These are phyloP conservation scores for Mugil cephalus DNA, from an alignment of 2,113 vertebrate species.

Conservation along the genomic window DNA sequence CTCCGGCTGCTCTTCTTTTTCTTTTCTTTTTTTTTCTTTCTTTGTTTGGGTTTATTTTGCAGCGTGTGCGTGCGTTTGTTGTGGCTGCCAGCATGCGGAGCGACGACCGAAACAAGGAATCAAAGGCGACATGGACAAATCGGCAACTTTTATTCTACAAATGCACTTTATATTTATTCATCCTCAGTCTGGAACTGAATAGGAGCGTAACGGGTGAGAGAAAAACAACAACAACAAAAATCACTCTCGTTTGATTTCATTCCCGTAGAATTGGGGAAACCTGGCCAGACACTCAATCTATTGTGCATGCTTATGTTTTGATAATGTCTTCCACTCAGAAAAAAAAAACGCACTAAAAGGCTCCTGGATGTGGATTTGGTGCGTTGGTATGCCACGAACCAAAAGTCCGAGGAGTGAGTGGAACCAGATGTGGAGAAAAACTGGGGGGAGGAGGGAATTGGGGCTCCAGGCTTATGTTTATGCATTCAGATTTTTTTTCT, in stretches of 20 bases:
- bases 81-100: slow-evolving; percentile 78
- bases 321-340: not conserved
- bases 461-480: slow-evolving; percentile 28
- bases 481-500: slow-evolving; percentile 14
- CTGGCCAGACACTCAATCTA: not conserved
- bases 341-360: slow-evolving; percentile 1
- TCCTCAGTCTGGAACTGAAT: slow-evolving; percentile 80
- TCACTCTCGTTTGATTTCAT: slow-evolving; percentile 19
- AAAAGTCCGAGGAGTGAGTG: slow-evolving; percentile 86
- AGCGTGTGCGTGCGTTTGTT: slow-evolving; percentile 29
- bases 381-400: slow-evolving; percentile 83
- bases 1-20: slow-evolving; percentile 39
- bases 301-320: slow-evolving; percentile 12
- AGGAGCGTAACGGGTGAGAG: slow-evolving; percentile 76
- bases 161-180: slow-evolving; percentile 88
- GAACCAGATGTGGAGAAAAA: slow-evolving; percentile 89
- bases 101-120: slow-evolving; percentile 59
- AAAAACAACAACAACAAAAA: slow-evolving; percentile 22
- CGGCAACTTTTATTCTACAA: slow-evolving; percentile 69
- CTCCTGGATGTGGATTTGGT: slow-evolving; percentile 40
- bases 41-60: slow-evolving; percentile 19
- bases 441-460: slow-evolving; percentile 51
- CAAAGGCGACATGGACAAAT: slow-evolving; percentile 71
- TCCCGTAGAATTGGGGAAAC: slow-evolving; percentile 19
- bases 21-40: not conserved